These are phyloP conservation scores for Cyphomyrus plagiostoma DNA, from an alignment of 2,113 vertebrate species.

Conservation along the genomic window DNA sequence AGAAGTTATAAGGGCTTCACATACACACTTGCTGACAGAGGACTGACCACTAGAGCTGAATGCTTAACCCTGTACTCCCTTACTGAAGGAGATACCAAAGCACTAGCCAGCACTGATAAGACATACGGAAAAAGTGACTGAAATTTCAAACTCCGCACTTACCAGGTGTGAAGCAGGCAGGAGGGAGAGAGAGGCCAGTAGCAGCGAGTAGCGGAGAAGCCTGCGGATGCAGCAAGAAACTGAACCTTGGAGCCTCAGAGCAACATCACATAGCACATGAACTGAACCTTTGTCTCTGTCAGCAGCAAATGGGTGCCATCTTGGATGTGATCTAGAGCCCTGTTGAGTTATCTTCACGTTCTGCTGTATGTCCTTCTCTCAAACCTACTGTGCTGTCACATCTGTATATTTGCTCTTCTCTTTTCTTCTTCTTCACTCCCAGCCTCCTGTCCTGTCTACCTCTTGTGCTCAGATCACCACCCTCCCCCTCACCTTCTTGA, in stretches of 20 bases:
- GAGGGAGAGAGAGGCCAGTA: background rate
- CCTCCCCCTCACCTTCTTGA: conserved; percentile 4
- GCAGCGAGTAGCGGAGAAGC: background rate
- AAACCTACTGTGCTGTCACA: background rate
- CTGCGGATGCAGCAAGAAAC: background rate
- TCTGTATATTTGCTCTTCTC: background rate
- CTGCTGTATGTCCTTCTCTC: background rate
- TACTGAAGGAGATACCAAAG: background rate
- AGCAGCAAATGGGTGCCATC: background rate
- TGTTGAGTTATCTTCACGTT: background rate
- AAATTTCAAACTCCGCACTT: background rate
- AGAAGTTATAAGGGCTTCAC: background rate
- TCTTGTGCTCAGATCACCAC: background rate
- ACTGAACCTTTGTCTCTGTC: background rate
- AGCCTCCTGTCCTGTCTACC: background rate
- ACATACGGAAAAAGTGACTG: background rate
- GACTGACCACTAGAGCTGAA: background rate
- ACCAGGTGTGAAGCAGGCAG: background rate
- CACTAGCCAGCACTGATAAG: background rate
- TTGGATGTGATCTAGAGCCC: background rate
- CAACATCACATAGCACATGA: background rate
- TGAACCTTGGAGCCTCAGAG: background rate
- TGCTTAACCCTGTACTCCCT: background rate
- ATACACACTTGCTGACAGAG: background rate
- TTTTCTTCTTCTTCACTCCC: background rate